These are phyloP conservation scores for Pristionchus entomophagus DNA, from an alignment of 2,888 invertebrate species.

Conservation along the genomic window DNA sequence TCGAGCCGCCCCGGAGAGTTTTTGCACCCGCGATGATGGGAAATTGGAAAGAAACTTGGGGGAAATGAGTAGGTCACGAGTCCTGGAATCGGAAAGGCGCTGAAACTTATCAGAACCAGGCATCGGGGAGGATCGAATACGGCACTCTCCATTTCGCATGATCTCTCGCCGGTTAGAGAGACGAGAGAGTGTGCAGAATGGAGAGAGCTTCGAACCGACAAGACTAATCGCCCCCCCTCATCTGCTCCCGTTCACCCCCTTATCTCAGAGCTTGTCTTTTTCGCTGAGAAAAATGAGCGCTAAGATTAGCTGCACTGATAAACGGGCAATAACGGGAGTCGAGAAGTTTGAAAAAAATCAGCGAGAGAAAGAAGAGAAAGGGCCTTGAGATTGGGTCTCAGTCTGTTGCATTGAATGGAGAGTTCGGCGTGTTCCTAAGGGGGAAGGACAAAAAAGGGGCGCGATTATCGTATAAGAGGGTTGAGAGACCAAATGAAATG, in stretches of 20 bases:
- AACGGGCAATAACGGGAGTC: neutral
- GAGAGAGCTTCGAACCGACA: too few relatives aligned
- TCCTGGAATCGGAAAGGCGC: neutral
- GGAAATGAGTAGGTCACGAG: neutral
- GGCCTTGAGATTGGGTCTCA: constrained; percentile 20
- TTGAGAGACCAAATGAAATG: constrained; percentile 30
- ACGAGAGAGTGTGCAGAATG: too few relatives aligned
- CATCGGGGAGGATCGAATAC: too few relatives aligned
- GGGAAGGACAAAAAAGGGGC: constrained; percentile 30
- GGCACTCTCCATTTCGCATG: too few relatives aligned
- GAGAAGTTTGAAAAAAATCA: neutral
- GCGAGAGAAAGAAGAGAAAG: neutral
- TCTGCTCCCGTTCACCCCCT: neutral
- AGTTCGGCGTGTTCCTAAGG: neutral
- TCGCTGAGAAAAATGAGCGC: constrained; percentile 15
- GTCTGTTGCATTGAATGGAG: constrained; percentile 39
- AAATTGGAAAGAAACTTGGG: neutral
- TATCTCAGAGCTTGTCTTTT: too few relatives aligned
- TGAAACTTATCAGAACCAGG: neutral
- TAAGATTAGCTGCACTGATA: constrained; percentile 22
- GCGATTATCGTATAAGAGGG: constrained; percentile 26
- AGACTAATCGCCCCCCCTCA: neutral
- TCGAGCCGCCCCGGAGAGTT: neutral
- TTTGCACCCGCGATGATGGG: neutral
- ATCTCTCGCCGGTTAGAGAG: too few relatives aligned